A percentile compares a stretch with the other conserved stretches of the same genome.
Evolutionary conservation across 2,888 invertebrate genomes (phyloP).

Genomic region (Odontocolon sp.): DNA sequence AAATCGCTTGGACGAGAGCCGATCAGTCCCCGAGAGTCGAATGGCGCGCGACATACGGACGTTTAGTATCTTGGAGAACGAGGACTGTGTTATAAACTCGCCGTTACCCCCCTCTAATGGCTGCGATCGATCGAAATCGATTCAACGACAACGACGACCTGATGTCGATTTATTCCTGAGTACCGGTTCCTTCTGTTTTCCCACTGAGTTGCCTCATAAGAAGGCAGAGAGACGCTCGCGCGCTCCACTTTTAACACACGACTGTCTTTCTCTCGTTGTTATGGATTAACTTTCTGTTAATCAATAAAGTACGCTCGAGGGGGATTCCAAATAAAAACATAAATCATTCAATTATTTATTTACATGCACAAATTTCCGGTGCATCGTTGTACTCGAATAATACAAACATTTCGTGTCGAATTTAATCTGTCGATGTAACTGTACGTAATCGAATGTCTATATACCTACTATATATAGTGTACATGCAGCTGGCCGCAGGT

Average conservation of each 20-base stretch:
- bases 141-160: constrained; percentile 14
- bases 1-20: constrained; percentile 59
- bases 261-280: not conserved
- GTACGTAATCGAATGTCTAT: constrained; percentile 38
- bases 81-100: constrained; percentile 25
- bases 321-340: no score
- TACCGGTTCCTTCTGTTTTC: constrained; percentile 29
- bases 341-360: no score
- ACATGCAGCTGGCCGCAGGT: constrained; percentile 77
- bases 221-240: not conserved
- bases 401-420: constrained; percentile 42
- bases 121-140: constrained; percentile 40
- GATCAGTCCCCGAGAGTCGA: not conserved
- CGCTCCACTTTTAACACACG: not conserved
- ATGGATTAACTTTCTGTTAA: no score
- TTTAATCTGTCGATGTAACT: constrained; percentile 55
- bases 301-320: no score
- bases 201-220: not conserved
- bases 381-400: not conserved
- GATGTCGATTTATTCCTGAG: constrained; percentile 30
- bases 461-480: constrained; percentile 48
- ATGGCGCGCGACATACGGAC: constrained; percentile 24
- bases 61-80: constrained; percentile 20
- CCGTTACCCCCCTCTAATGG: constrained; percentile 20
- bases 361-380: no score